Base-by-base conservation (phyloP, 1,140 invertebrate genomes). In the Ostrea denselamellosa region DNA sequence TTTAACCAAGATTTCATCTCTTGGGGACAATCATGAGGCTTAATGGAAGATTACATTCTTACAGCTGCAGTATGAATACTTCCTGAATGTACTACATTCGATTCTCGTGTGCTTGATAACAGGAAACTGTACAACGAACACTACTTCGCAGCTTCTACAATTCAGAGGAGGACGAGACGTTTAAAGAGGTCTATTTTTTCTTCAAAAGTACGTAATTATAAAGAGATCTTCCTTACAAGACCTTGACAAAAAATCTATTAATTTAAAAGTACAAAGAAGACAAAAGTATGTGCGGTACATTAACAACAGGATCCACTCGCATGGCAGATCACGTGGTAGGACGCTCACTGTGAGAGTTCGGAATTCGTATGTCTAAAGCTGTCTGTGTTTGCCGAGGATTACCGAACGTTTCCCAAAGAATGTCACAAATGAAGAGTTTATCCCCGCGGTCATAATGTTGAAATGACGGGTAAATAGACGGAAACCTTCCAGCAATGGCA, bases 331-430 rank as follows among this genome's bases (percentile, higher is more conserved):
- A 28, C 68, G 68, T 77, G 68, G 28, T 14, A 34, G 25, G 7
- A 77, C 68, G 25, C 68, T 71, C 65, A 22, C 65, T 77, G 68
- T 25, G 22, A 77, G 68, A 25, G 68, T 77, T 77, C 68, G 68
- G 68, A 77, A 77, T 77, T 77, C 68, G 28, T 77, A 77, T 25
- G 14, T 77, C 28, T 44, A 77, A 77, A 77, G 9, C 68, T 34
- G 68, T 77, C 68, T 77, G 28, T 77, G 68, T 77, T 77, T 77
- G 68, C 22, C 68, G 68, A 77, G 68, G 68, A 77, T 77, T 77
- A 77, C 68, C 68, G 68, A 77, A 77, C 68, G 68, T 77, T 77
- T 77, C 68, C 28, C 25, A 25, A 28, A 34, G 68, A 77, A 77
- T 77, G 68, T 28, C 68, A 25, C 25, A 77, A 77, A 28, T 77